Conservation (phyloP, 2,113 vertebrate genomes). For the Coryphaenoides rupestris region DNA sequence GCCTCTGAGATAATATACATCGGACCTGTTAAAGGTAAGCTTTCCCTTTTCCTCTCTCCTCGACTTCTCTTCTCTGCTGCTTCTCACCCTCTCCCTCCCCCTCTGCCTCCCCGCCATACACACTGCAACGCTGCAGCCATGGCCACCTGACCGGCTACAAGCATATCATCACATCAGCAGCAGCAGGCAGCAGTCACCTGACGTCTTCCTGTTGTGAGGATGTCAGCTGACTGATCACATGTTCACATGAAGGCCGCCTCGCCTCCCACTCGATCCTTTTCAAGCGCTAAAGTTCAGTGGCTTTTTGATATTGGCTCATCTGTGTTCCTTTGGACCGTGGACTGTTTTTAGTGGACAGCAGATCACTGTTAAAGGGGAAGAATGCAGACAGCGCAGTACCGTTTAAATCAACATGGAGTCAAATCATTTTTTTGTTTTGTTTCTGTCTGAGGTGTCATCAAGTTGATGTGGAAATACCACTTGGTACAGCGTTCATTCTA, state of each 20-base stretch:
- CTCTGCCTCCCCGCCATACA: neutral
- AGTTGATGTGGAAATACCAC: too few relatives aligned
- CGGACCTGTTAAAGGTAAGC: slow-evolving; percentile 99
- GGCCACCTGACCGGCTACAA: slow-evolving; percentile 37
- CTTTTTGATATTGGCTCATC: slow-evolving; percentile 14
- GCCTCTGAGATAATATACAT: slow-evolving; percentile 99
- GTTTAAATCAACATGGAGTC: too few relatives aligned
- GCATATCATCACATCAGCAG: slow-evolving; percentile 26
- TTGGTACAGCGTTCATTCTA: too few relatives aligned
- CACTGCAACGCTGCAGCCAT: slow-evolving; percentile 30
- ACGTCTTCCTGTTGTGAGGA: slow-evolving; percentile 29
- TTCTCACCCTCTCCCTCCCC: slow-evolving; percentile 34
- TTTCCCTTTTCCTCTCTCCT: slow-evolving; percentile 58
- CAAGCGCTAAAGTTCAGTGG: slow-evolving; percentile 30
- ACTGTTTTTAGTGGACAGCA: neutral
- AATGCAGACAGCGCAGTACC: too few relatives aligned
- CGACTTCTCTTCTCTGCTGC: slow-evolving; percentile 51
- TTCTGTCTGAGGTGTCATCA: too few relatives aligned
- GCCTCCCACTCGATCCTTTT: slow-evolving; percentile 32
- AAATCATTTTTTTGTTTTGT: too few relatives aligned
- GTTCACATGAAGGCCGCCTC: slow-evolving; percentile 50
- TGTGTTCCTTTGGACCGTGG: slow-evolving; percentile 29
- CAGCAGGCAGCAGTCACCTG: slow-evolving; percentile 45
- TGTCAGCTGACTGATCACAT: slow-evolving; percentile 46
- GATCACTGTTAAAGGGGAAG: too few relatives aligned